phyloP scores from a whole-genome alignment of 2,113 vertebrate species.

The Synchiropus splendidus region DNA sequence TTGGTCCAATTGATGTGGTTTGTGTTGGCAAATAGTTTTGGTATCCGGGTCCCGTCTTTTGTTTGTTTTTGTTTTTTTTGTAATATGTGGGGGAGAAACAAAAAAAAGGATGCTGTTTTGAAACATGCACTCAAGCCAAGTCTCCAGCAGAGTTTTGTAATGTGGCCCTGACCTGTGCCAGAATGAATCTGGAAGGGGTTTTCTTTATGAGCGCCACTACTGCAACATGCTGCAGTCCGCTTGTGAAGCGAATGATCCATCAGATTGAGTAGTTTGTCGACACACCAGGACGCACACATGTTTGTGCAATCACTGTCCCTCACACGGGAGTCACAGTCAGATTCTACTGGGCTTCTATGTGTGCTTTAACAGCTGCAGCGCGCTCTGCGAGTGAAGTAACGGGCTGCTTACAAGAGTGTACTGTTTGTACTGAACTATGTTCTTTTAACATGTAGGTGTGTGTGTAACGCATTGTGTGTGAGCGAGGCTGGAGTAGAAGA shows the following conservation, averaged over 20 bases:
- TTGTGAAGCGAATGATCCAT: too few relatives aligned
- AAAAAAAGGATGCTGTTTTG: constrained; percentile 3
- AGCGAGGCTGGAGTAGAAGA: constrained; percentile 5
- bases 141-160: constrained; percentile 17
- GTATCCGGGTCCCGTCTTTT: neutral
- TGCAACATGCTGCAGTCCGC: too few relatives aligned
- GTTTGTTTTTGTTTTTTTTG: too few relatives aligned
- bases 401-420: too few relatives aligned
- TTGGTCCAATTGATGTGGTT: neutral
- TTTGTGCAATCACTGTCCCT: constrained; percentile 8
- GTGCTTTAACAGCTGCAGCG: too few relatives aligned
- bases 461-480: constrained; percentile 3
- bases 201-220: too few relatives aligned
- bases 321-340: constrained; percentile 21
- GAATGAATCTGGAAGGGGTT: constrained; percentile 36
- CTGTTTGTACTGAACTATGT: too few relatives aligned
- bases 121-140: constrained; percentile 14
- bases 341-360: constrained; percentile 20
- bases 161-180: constrained; percentile 14
- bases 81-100: neutral
- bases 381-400: too few relatives aligned
- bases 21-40: neutral
- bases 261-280: too few relatives aligned
- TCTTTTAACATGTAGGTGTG: constrained; percentile 1
- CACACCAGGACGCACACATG: constrained; percentile 4